Evolutionary conservation across 2,797 vertebrate genomes (phyloP).

Genomic region (Ficedula albicollis): DNA sequence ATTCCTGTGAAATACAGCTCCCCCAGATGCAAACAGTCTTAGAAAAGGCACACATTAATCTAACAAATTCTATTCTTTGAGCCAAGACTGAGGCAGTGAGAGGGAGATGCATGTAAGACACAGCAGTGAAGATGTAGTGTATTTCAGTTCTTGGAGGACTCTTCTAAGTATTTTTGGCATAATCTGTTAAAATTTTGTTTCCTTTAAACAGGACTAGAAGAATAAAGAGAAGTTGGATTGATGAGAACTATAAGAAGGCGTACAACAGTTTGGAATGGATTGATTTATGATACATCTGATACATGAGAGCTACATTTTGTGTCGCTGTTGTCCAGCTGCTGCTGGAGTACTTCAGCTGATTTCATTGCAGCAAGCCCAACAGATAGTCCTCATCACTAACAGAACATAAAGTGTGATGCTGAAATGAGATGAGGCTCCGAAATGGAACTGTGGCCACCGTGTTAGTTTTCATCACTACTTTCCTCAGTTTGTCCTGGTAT

Average conservation of each 20-base stretch:
- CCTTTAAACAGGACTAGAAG: slow-evolving; percentile 43
- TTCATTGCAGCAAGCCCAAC: slow-evolving; percentile 15
- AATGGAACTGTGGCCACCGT: slow-evolving; percentile 99
- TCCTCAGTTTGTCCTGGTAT: slow-evolving; percentile 98
- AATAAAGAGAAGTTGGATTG: background rate
- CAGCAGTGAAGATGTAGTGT: background rate
- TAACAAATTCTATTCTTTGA: background rate
- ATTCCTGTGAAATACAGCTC: background rate
- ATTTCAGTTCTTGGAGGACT: background rate
- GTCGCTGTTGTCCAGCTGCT: background rate
- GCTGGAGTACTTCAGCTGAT: slow-evolving; percentile 38
- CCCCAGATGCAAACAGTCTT: background rate
- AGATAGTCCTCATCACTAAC: background rate
- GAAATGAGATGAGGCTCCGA: slow-evolving; percentile 99
- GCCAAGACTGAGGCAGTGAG: background rate
- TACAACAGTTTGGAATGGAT: background rate
- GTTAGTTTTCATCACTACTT: slow-evolving; percentile 94
- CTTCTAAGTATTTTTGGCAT: background rate
- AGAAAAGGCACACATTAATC: background rate
- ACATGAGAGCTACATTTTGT: slow-evolving; percentile 8
- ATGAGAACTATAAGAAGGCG: slow-evolving; percentile 2
- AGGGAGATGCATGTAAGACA: background rate
- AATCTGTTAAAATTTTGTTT: slow-evolving; percentile 7
- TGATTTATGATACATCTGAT: slow-evolving; percentile 35
- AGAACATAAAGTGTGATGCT: slow-evolving; percentile 83